Percentiles rank a stretch among this genome's conserved stretches.
Evolutionary conservation across 2,888 invertebrate genomes (phyloP).

Genomic region (Drosophila mayaguana): DNA sequence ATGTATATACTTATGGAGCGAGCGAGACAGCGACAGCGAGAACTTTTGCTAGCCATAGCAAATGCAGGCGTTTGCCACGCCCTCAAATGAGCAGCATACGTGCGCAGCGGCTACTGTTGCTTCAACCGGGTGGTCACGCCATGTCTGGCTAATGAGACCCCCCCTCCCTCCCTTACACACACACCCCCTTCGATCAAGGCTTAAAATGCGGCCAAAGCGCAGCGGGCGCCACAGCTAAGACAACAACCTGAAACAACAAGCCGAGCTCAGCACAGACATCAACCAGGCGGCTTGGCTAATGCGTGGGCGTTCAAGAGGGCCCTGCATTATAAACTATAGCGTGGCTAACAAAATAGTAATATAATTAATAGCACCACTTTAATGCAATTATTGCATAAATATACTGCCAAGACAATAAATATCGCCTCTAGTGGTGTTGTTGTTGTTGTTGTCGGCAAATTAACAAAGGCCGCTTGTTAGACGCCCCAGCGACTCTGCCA

Average conservation of each 20-base stretch:
- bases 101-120: constrained; percentile 8
- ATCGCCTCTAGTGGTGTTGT: constrained; percentile 36
- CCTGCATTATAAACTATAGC: constrained; percentile 16
- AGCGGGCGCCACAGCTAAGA: constrained; percentile 35
- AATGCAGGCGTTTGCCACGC: constrained; percentile 5
- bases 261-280: constrained; percentile 36
- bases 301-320: constrained; percentile 34
- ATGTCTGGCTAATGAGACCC: neutral
- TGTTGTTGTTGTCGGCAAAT: constrained; percentile 64
- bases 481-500: constrained; percentile 47
- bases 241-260: constrained; percentile 31
- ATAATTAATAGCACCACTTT: constrained; percentile 79
- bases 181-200: neutral
- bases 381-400: constrained; percentile 78
- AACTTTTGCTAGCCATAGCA: constrained; percentile 15
- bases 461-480: constrained; percentile 62
- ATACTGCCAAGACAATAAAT: constrained; percentile 76
- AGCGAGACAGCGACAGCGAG: neutral
- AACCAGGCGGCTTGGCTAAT: constrained; percentile 40
- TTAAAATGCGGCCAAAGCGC: constrained; percentile 47
- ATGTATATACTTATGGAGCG: neutral
- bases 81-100: constrained; percentile 17
- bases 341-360: constrained; percentile 44
- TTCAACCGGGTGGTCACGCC: constrained; percentile 4
- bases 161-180: neutral